Base-by-base conservation (phyloP, 2,888 invertebrate genomes). In the Rugalucina vietnamica region DNA sequence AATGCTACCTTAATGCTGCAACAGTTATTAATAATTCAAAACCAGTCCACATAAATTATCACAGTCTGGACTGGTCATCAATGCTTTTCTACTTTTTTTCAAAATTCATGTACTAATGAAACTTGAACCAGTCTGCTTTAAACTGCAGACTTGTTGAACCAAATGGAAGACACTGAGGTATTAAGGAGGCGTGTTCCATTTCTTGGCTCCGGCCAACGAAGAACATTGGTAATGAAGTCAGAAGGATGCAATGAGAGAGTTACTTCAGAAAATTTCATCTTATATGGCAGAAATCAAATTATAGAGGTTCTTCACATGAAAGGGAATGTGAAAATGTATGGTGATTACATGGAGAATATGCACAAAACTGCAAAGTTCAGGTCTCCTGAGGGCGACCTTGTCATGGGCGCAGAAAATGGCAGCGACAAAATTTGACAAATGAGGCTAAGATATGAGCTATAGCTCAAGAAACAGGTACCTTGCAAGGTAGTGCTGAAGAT, bases 221-320 rank as follows among this genome's bases (percentile, higher is more conserved):
- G 60, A 65, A 34, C 65, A 8, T 12, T 34, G 1, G 65, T 65
- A 65, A 65, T 65, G 65, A 65, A 34, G 65, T 65, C 32, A 65
- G 12, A 65, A 21, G 34, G 34, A 65, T 65, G 65, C 65, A 65
- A 12, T 34, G 34, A 29, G 34, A 65, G 65, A 34, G 65, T 65
- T 65, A 65, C 65, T 65, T 65, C 65, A 18, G 65, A 65, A 65
- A 65, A 65, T 65, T 65, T 65, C 65, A 65, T 65, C 65, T 65
- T 65, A 57, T 65, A 65, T 34, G 18, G 34, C 4, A 65, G 65
- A 32, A 65, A 65, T 65, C 65, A 65, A 65, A 65, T 65, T 65
- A 65, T 34, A 1, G 21, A 34, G 21, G 34, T 65, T 65, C 34
- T 65, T 21, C 18, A 5, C 32, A 18, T 34, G 65, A 65, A 65